Base-by-base conservation (phyloP, 2,888 invertebrate genomes). In the Caenorhabditis sp. region DNA sequence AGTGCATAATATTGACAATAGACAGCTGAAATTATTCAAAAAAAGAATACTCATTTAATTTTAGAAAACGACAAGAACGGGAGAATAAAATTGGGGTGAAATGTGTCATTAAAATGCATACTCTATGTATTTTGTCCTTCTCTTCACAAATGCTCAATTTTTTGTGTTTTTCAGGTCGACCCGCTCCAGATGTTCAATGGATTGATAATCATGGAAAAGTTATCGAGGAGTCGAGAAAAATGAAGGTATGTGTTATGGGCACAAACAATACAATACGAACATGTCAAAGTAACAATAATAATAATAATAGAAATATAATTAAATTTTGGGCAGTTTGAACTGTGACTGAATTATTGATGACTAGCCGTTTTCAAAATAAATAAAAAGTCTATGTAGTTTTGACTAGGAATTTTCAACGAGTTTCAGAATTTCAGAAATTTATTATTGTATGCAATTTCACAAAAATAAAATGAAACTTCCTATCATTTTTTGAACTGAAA, bases 111-210 rank as follows among this genome's bases (percentile, higher is more conserved):
- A 60, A n/a, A 24, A 60, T 43, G 14, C 37, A 36, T 36, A 36
- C 36, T 12, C 36, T 36, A 36, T 50, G 8, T 50, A 17, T 50
- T 5, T n/a, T 50, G 12, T 50, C 21, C 1, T 53, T 53, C 21
- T 21, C 12, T 8, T 53, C 31, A 6, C 31, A 31, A 31, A 31
- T 31, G 31, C 31, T 31, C 31, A 31, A 6, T 31, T 43, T 43
- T 43, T 43, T 43, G 12, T 55, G 23, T 61, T 54, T 76, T 79
- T 17, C 74, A 82, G 82, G 82, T 37, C 75, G 74, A n/a, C 82
- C 82, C 21, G 65, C 76, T 21, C 82, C 82, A 6, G 74, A 65
- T 63, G 81, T 81, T 27, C 69, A 78, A 54, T 82, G 82, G 82
- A 68, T 81, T 54, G 78, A 81, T 60, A 81, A 81, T 60, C 71